phyloP scores from a whole-genome alignment of 2,888 invertebrate species.

The Dimorphilus gyrociliatus region DNA sequence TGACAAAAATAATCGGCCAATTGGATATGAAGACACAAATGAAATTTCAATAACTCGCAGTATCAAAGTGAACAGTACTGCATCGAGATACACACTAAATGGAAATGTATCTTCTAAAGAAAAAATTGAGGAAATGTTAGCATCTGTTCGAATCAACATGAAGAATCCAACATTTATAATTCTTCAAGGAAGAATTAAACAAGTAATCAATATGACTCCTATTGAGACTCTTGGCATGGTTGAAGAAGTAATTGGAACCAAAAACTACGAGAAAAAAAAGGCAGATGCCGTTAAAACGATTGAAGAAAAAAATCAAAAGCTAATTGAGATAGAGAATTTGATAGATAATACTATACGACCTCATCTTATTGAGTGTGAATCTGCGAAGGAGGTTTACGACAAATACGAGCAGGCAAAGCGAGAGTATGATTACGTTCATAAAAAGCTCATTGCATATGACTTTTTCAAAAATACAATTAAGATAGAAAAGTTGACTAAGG shows the following conservation, averaged over 20 bases:
- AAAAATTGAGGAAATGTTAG: conserved; percentile 76
- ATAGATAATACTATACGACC: too few species aligned
- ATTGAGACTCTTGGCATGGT: conserved; percentile 53
- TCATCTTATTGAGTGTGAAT: too few species aligned
- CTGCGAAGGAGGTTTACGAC: neutral
- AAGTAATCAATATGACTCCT: conserved; percentile 97
- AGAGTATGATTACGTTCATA: conserved; percentile 65
- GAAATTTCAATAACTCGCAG: conserved; percentile 85
- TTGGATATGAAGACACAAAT: conserved; percentile 72
- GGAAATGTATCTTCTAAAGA: neutral
- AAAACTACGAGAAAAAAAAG: conserved; percentile 86
- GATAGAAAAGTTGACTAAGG: too few species aligned
- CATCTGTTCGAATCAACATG: conserved; percentile 88
- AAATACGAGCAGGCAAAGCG: conserved; percentile 62
- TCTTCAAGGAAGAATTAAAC: conserved; percentile 97
- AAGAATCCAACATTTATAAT: conserved; percentile 99
- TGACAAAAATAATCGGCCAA: conserved; percentile 60
- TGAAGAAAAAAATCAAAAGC: conserved; percentile 75
- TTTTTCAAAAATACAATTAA: conserved; percentile 1
- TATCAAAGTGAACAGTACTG: too few species aligned
- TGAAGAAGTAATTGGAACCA: conserved; percentile 94
- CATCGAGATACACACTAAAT: too few species aligned
- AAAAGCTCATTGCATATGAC: conserved; percentile 65
- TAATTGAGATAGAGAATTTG: conserved; percentile 71
- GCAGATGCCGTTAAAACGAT: conserved; percentile 68